phyloP scores from a whole-genome alignment of 2,113 vertebrate species.

The Irena cyanogastra region DNA sequence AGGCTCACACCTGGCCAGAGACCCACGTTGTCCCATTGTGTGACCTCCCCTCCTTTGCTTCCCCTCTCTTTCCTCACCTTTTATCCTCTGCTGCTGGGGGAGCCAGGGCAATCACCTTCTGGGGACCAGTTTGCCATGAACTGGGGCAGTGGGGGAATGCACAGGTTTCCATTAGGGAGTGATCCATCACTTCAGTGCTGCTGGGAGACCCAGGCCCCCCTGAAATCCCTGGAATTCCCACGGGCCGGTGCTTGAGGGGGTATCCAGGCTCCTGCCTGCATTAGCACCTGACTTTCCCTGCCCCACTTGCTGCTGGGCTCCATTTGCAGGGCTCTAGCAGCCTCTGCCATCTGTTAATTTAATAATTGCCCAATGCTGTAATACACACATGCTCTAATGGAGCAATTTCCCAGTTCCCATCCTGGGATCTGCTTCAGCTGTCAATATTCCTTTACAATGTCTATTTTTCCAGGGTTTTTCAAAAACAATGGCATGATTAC shows the following conservation, averaged over 20 bases:
- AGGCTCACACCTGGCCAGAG: neutral
- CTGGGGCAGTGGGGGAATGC: neutral
- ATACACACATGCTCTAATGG: neutral
- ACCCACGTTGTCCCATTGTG: fast-evolving
- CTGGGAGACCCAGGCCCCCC: neutral
- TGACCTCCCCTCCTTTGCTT: neutral
- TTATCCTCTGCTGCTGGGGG: neutral
- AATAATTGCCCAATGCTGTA: conserved; percentile 19
- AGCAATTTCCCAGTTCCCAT: neutral
- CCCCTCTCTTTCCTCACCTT: neutral
- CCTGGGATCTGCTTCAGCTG: conserved; percentile 6
- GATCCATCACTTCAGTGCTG: neutral
- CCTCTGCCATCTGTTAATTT: conserved; percentile 33
- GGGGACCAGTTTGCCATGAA: neutral
- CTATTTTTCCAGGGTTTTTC: neutral
- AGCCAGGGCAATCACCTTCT: neutral
- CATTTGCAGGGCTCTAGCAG: neutral
- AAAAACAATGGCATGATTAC: neutral
- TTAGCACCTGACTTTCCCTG: neutral
- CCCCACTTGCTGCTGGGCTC: neutral
- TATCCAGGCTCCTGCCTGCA: neutral
- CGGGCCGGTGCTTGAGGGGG: neutral
- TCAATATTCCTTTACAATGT: conserved; percentile 28
- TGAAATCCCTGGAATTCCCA: neutral
- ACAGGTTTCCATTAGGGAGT: neutral